Percentiles rank a stretch among this genome's conserved stretches.
These are phyloP conservation scores for Apostichopus parvimensis DNA, from an alignment of 35 echinoderm and acorn worm species.

Conservation along the genomic window DNA sequence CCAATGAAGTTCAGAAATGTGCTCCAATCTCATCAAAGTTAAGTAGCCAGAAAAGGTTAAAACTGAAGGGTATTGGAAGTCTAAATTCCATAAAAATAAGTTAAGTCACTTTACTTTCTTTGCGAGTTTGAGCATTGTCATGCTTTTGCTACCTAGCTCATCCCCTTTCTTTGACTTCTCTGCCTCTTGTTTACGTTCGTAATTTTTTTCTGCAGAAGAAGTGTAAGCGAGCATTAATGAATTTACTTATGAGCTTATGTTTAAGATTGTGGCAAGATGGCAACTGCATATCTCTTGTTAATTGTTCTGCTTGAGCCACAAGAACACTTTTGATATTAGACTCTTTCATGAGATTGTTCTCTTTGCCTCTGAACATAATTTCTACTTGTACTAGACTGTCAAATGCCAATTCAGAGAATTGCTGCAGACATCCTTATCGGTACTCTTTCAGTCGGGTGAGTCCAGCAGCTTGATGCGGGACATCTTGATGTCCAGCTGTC, in stretches of 20 bases:
- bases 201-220: constrained; percentile 46
- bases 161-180: background rate
- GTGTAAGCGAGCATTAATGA: no score
- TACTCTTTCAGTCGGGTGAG: constrained; percentile 35
- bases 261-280: no score
- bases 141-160: constrained; percentile 42
- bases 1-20: no score
- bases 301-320: constrained; percentile 35
- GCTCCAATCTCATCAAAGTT: no score
- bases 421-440: background rate
- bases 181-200: constrained; percentile 3
- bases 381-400: background rate
- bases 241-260: no score
- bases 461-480: background rate
- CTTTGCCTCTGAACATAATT: constrained; percentile 40
- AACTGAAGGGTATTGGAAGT: background rate
- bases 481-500: background rate
- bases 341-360: background rate
- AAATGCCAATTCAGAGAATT: constrained; percentile 21
- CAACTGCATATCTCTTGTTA: constrained; percentile 16
- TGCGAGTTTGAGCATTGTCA: background rate
- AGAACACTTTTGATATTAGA: constrained; percentile 51
- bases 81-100: background rate
- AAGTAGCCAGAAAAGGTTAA: no score
- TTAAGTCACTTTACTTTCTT: background rate